Conservation (phyloP, 2,888 invertebrate species). For the Operophtera brumata region DNA sequence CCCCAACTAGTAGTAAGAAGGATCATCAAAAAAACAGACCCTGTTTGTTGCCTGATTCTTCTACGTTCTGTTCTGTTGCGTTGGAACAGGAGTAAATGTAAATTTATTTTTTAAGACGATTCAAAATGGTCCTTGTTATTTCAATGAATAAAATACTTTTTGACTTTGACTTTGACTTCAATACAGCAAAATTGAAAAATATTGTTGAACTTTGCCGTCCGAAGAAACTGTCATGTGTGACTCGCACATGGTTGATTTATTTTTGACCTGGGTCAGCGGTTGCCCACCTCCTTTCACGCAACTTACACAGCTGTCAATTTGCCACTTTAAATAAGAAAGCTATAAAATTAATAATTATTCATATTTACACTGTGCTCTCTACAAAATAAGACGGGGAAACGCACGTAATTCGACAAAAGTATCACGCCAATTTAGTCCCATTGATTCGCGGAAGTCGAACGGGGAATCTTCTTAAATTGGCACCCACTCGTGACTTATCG, state of each 20-base stretch:
- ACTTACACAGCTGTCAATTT: neutral
- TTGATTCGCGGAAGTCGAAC: conserved; percentile 30
- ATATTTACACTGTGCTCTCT: conserved; percentile 1
- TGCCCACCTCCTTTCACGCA: no score
- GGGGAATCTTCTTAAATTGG: conserved; percentile 39
- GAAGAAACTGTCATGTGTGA: conserved; percentile 35
- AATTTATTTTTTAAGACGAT: no score
- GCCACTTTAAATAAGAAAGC: conserved; percentile 10
- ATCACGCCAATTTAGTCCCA: conserved; percentile 16
- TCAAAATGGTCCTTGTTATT: no score
- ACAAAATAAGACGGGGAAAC: conserved; percentile 8
- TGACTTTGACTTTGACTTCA: no score
- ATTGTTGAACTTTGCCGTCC: conserved; percentile 33
- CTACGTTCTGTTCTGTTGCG: no score
- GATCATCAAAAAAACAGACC: no score
- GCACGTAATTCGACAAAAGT: conserved; percentile 5
- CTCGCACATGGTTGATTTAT: conserved; percentile 44
- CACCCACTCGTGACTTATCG: conserved; percentile 55
- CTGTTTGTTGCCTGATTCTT: no score
- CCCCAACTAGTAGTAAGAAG: no score
- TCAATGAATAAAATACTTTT: no score
- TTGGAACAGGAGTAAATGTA: no score
- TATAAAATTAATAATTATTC: neutral
- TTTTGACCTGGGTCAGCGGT: no score
- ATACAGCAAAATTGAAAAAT: conserved; percentile 30